phyloP scores from a whole-genome alignment of 92 coral and sea anemone species.

The Bergia sp. region DNA sequence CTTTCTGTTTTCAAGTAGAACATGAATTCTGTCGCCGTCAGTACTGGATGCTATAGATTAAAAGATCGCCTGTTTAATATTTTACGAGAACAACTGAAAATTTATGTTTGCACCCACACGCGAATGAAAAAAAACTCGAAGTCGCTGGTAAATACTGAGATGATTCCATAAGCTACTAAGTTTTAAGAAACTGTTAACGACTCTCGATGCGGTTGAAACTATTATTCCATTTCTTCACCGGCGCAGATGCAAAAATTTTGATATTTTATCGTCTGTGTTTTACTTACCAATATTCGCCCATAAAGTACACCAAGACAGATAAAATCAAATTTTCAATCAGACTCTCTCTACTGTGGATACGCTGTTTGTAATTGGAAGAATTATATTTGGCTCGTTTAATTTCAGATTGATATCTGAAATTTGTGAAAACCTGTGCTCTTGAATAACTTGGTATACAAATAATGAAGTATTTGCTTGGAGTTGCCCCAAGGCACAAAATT shows the following conservation, averaged over 20 bases:
- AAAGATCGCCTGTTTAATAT: constrained; percentile 35
- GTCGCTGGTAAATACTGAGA: neutral
- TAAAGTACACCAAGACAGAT: neutral
- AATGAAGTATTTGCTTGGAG: neutral
- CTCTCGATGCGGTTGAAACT: neutral
- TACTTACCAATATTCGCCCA: neutral
- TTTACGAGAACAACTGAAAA: constrained; percentile 41
- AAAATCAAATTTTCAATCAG: constrained; percentile 30
- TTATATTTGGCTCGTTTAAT: neutral
- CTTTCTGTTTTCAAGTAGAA: neutral
- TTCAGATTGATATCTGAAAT: neutral
- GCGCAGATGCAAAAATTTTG: neutral
- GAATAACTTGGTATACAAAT: neutral
- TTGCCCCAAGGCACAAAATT: constrained; percentile 7
- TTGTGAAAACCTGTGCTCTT: neutral
- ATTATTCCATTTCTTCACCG: neutral
- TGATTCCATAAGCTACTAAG: neutral
- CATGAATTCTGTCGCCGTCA: neutral
- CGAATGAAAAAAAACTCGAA: constrained; percentile 27
- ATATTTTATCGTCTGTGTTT: neutral
- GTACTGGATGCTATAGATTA: neutral
- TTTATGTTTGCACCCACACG: constrained; percentile 23
- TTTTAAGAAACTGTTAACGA: neutral
- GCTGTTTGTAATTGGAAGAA: neutral
- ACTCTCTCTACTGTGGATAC: neutral